Base-by-base conservation (phyloP, 2,888 invertebrate species). In the Dilophus febrilis region DNA sequence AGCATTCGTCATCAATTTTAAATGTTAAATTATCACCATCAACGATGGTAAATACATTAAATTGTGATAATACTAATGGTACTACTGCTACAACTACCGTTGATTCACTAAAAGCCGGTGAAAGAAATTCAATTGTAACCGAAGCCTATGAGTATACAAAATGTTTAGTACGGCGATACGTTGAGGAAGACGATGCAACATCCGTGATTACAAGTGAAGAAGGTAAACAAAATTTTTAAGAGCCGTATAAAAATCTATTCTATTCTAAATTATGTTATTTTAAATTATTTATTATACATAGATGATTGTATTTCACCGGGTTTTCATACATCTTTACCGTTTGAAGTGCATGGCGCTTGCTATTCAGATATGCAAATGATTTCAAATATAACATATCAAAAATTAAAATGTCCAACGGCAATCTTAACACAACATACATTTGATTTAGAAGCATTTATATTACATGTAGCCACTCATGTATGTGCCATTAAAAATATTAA, bases 321-420 rank as follows among this genome's bases (percentile, higher is more conserved):
- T 10, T 63, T 62, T 42, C 63, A 63, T 35, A 60, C 61, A 2
- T 60, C 60, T 5, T 47, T 63, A 33, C 63, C 63, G 4, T 53
- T 63, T 51, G 63, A 63, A 44, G 63, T 63, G 1, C 63, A 63
- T 36, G 63, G 63, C 6, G 58, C 63, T 1, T 61, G 62, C 41
- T 62, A 63, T 44, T 60, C 62, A 2, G 62, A 60, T 44, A 61
- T 63, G 62, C 61, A 62, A 53, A 62, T 63, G 61, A 59, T 63
- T 42, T 63, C 63, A 4, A 58, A 61, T 32, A 52, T 54, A 13
- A 59, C 63, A 2, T 60, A 56, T 43, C 59, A 61, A 37, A 55
- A 58, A 19, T 46, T 62, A 4, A 55, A 56, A 19, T 60, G 61
- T 35, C 53, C 54, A 14, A 58, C 59, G 38, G 58, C 60, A 2